Evolutionary conservation across 2,113 vertebrate species (phyloP).

Genomic region (Bettongia penicillata): DNA sequence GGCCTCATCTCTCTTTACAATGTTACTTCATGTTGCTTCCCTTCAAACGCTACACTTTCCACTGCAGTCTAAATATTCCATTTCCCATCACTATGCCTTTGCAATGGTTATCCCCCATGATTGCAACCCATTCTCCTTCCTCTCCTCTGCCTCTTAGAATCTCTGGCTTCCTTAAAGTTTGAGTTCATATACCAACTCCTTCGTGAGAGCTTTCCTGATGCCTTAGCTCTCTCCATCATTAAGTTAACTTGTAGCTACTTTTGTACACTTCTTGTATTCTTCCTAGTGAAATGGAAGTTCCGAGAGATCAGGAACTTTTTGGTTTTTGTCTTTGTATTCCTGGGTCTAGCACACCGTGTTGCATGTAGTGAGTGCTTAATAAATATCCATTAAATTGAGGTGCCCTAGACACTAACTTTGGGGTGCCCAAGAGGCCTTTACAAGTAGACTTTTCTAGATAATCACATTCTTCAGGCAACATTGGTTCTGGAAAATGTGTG

Average conservation of each 20-base stretch:
- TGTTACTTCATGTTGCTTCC: neutral
- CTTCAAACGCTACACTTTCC: neutral
- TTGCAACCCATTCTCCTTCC: neutral
- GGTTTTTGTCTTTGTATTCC: neutral
- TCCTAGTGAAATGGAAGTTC: neutral
- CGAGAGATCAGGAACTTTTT: neutral
- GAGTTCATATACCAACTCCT: neutral
- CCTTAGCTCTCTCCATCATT: neutral
- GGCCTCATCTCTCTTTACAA: neutral
- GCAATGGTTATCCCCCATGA: neutral
- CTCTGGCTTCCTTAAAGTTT: neutral
- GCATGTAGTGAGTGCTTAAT: neutral
- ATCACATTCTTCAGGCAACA: neutral
- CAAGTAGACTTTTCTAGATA: neutral
- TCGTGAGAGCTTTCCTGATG: neutral
- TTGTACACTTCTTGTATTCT: neutral
- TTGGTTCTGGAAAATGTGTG: neutral
- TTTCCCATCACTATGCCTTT: neutral
- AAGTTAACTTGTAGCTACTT: neutral
- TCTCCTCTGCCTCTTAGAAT: neutral
- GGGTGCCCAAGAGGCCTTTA: neutral
- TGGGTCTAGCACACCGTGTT: too few species aligned
- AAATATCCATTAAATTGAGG: neutral
- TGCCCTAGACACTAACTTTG: neutral
- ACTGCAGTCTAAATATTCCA: neutral